Conservation (phyloP, 2,113 vertebrate genomes). For the Caranx ignobilis region DNA sequence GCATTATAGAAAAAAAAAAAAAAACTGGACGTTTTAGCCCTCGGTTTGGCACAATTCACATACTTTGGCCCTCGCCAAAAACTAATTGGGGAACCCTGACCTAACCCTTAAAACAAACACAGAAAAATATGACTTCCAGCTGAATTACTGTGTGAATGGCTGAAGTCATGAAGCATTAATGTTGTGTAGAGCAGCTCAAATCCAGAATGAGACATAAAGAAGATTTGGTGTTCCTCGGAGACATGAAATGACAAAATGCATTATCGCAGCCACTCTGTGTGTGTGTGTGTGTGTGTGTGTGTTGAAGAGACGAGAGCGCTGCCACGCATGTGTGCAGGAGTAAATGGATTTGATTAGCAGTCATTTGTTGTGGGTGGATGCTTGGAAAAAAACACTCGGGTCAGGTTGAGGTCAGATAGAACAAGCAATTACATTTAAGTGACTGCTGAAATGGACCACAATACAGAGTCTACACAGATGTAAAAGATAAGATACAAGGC, state of each 20-base stretch:
- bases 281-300: constrained; percentile 32
- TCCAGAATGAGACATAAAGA: constrained; percentile 32
- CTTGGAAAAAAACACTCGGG: neutral
- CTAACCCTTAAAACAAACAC: neutral
- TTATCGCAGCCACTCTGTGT: constrained; percentile 28
- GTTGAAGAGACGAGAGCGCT: constrained; percentile 5
- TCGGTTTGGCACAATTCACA: too few relatives aligned
- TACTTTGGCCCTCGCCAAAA: too few relatives aligned
- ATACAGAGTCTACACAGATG: neutral
- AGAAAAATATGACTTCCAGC: neutral
- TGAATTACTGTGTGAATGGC: constrained; percentile 18
- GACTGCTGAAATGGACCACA: constrained; percentile 4
- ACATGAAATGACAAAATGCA: constrained; percentile 56
- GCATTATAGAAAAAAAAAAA: too few relatives aligned
- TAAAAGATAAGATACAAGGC: neutral
- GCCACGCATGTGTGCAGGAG: neutral
- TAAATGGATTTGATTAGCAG: constrained; percentile 50
- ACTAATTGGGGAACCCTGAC: too few relatives aligned
- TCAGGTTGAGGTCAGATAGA: constrained; percentile 17
- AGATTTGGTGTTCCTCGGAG: constrained; percentile 45
- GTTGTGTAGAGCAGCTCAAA: constrained; percentile 26
- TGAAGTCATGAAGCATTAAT: constrained; percentile 26
- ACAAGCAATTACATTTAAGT: constrained; percentile 14
- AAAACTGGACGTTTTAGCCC: too few relatives aligned
- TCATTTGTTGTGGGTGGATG: constrained; percentile 23